phyloP scores from a whole-genome alignment of 2,888 invertebrate genomes.

The Xestia rhomboidea region DNA sequence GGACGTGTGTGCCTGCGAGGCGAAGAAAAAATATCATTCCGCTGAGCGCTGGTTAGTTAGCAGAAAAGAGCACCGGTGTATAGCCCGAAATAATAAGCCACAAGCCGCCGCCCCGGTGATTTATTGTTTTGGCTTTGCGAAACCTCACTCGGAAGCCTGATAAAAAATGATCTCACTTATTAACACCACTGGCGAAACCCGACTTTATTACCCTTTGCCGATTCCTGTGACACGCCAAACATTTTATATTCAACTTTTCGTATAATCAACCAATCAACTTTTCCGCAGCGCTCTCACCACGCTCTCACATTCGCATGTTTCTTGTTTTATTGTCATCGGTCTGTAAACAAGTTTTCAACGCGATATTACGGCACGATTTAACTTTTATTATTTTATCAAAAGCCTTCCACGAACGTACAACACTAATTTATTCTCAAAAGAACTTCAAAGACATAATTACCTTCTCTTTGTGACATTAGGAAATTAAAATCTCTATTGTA shows the following conservation, averaged over 20 bases:
- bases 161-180: constrained; percentile 90
- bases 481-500: constrained; percentile 54
- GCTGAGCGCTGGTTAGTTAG: constrained; percentile 84
- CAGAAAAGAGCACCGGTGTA: constrained; percentile 81
- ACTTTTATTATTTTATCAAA: constrained; percentile 42
- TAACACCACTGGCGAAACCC: constrained; percentile 83
- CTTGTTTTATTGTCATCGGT: constrained; percentile 52
- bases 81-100: constrained; percentile 87
- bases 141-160: constrained; percentile 87
- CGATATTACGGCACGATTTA: constrained; percentile 26
- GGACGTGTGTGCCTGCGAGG: constrained; percentile 70
- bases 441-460: constrained; percentile 60
- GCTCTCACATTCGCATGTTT: constrained; percentile 27
- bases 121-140: constrained; percentile 89
- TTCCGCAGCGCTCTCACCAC: constrained; percentile 44
- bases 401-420: constrained; percentile 25
- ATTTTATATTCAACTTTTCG: constrained; percentile 72
- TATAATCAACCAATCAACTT: constrained; percentile 69
- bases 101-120: constrained; percentile 84
- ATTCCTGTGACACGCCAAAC: constrained; percentile 73
- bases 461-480: constrained; percentile 37
- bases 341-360: constrained; percentile 46
- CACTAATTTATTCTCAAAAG: constrained; percentile 44
- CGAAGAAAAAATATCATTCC: constrained; percentile 83
- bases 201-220: constrained; percentile 83